Conservation (phyloP, 2,888 invertebrate genomes). For the Diaphora mendica region DNA sequence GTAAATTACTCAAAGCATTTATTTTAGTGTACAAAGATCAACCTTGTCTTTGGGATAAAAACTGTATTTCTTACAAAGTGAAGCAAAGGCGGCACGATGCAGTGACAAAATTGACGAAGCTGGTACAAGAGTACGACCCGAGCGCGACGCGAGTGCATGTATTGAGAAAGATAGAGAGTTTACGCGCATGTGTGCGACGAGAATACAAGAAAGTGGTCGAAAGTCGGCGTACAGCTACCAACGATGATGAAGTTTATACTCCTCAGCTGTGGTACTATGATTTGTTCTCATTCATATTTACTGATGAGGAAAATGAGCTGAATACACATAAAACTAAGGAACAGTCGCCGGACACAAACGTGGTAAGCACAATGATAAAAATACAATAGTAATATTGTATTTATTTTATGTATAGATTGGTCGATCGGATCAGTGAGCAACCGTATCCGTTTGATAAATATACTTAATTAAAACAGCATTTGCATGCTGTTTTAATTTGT, state of each 20-base stretch:
- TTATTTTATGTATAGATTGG: too few relatives aligned
- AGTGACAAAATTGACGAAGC: slow-evolving; percentile 67
- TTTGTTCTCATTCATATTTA: slow-evolving; percentile 70
- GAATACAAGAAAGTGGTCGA: slow-evolving; percentile 71
- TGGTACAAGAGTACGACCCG: slow-evolving; percentile 73
- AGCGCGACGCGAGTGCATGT: slow-evolving; percentile 76
- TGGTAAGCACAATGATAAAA: slow-evolving; percentile 34
- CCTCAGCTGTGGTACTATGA: slow-evolving; percentile 78
- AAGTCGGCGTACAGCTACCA: slow-evolving; percentile 59
- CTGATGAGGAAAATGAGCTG: slow-evolving; percentile 45
- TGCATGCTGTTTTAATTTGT: not conserved
- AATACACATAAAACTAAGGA: slow-evolving; percentile 40
- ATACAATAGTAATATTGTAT: too few relatives aligned
- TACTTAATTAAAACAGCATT: too few relatives aligned
- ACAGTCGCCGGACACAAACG: slow-evolving; percentile 29
- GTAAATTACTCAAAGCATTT: slow-evolving; percentile 70
- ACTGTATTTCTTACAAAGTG: slow-evolving; percentile 65
- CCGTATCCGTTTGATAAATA: too few relatives aligned
- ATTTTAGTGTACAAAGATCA: slow-evolving; percentile 68
- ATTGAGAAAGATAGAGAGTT: slow-evolving; percentile 77
- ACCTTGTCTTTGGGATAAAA: slow-evolving; percentile 74
- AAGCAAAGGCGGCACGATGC: slow-evolving; percentile 72
- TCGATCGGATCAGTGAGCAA: too few relatives aligned
- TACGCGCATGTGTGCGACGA: slow-evolving; percentile 76
- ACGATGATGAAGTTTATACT: slow-evolving; percentile 64